phyloP scores from a whole-genome alignment of 1,140 invertebrate species.

The Patella vulgata region DNA sequence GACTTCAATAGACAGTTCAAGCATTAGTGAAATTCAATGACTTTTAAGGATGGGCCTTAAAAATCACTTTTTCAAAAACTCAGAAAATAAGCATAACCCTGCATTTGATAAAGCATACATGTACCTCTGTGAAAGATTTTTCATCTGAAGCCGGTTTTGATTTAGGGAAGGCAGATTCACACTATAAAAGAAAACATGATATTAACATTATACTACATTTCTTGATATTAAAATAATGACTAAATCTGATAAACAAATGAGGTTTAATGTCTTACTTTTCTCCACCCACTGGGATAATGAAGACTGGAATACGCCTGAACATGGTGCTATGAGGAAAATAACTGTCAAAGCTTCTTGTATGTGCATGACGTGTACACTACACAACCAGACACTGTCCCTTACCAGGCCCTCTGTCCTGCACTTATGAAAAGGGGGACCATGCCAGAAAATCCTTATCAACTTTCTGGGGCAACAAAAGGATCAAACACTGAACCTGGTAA shows the following conservation, averaged over 20 bases:
- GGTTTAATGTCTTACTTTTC: not conserved
- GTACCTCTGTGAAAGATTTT: conserved; percentile 82
- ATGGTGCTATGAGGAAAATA: not conserved
- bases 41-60: no score
- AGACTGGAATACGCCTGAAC: not conserved
- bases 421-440: no score
- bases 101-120: no score
- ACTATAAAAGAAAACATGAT: conserved; percentile 61
- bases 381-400: no score
- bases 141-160: conserved; percentile 86
- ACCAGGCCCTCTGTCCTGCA: no score
- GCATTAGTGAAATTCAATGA: no score
- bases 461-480: conserved; percentile 16
- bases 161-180: conserved; percentile 87
- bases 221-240: not conserved
- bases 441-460: not conserved
- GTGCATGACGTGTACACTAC: not conserved
- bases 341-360: not conserved
- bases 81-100: no score
- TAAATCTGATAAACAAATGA: conserved; percentile 1
- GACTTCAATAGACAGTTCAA: no score
- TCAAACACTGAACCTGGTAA: no score
- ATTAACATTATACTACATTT: conserved; percentile 2
- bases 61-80: no score
- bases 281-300: not conserved